phyloP scores from a whole-genome alignment of 2,888 invertebrate species.

The Xanthia icteritia region DNA sequence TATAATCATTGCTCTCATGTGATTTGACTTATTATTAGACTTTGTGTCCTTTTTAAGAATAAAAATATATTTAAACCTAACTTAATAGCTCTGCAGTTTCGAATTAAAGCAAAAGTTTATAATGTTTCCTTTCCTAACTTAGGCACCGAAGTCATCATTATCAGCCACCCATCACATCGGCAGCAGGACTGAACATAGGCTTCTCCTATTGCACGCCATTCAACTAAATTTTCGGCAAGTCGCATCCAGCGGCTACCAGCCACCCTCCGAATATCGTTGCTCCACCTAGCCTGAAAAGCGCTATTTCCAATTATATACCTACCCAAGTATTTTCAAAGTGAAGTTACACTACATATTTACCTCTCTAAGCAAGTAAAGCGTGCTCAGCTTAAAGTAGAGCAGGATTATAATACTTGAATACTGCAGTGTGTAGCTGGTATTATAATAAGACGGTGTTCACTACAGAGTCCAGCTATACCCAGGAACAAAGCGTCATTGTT shows the following conservation, averaged over 20 bases:
- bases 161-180: not conserved
- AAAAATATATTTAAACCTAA: too few species aligned
- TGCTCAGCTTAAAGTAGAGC: not conserved
- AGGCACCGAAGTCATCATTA: not conserved
- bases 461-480: not conserved
- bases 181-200: not conserved
- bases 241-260: not conserved
- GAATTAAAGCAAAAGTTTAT: not conserved
- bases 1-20: too few species aligned
- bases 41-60: too few species aligned
- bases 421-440: not conserved
- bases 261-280: not conserved
- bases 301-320: not conserved
- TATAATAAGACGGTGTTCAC: slow-evolving; percentile 2
- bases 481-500: slow-evolving; percentile 41
- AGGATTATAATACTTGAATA: not conserved
- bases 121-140: not conserved
- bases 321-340: not conserved
- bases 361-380: not conserved
- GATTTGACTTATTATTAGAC: too few species aligned
- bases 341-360: not conserved
- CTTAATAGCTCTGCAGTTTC: not conserved
- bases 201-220: not conserved
- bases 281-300: not conserved
- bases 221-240: not conserved